Evolutionary conservation across 2,888 invertebrate genomes (phyloP).

Genomic region (Drosophila prostipennis): DNA sequence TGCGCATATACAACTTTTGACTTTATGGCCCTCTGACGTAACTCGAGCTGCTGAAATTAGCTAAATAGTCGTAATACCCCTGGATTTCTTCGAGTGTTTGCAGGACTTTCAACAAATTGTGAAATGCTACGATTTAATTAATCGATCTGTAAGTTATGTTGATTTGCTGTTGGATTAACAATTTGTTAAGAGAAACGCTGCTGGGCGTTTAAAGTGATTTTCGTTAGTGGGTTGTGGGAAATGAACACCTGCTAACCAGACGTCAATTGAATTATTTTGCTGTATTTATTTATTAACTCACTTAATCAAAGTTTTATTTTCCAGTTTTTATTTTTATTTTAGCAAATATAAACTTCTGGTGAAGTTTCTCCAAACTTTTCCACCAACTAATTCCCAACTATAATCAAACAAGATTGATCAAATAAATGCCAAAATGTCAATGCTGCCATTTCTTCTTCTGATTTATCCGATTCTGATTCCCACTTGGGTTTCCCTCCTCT

Average conservation of each 20-base stretch:
- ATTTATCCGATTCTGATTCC: constrained; percentile 5
- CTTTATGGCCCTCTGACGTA: constrained; percentile 67
- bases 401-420: constrained; percentile 52
- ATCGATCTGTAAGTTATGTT: constrained; percentile 16
- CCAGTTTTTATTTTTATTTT: neutral
- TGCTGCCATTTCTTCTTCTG: constrained; percentile 18
- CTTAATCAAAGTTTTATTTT: neutral
- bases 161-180: constrained; percentile 3
- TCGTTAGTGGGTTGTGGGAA: constrained; percentile 11
- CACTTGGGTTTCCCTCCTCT: constrained; percentile 23
- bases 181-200: constrained; percentile 9
- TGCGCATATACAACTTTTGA: constrained; percentile 56
- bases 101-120: constrained; percentile 18
- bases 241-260: constrained; percentile 21
- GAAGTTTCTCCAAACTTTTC: neutral
- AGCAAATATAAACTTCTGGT: neutral
- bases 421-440: constrained; percentile 55
- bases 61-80: constrained; percentile 15
- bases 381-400: constrained; percentile 1
- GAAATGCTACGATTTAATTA: constrained; percentile 27
- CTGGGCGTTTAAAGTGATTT: constrained; percentile 14
- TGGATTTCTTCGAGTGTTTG: neutral
- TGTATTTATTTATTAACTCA: neutral
- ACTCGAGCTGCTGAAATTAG: constrained; percentile 66
- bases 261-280: constrained; percentile 9